phyloP scores from a whole-genome alignment of 2,888 invertebrate species.

The Chelonus formosanus region DNA sequence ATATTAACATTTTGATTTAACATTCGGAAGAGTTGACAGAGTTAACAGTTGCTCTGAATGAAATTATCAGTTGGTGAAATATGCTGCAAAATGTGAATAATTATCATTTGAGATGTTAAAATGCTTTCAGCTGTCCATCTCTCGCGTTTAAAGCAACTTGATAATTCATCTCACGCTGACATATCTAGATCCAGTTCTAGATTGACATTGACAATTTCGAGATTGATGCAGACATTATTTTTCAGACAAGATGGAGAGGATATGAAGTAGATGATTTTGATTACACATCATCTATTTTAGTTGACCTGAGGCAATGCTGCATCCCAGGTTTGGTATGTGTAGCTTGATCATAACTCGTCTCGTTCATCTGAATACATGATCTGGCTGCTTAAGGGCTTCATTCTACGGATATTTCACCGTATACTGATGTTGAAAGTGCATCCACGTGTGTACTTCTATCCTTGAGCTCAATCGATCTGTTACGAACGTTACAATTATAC shows the following conservation, averaged over 20 bases:
- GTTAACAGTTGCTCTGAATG: not conserved
- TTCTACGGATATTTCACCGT: slow-evolving; percentile 6
- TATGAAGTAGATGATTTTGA: slow-evolving; percentile 24
- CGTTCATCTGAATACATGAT: slow-evolving; percentile 24
- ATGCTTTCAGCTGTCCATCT: not conserved
- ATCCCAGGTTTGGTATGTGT: slow-evolving; percentile 21
- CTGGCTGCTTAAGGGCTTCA: slow-evolving; percentile 10
- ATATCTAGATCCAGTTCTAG: not conserved
- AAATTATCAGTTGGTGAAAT: slow-evolving; percentile 2
- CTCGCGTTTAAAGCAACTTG: not conserved
- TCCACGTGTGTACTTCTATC: not conserved
- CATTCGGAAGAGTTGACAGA: no score
- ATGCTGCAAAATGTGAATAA: not conserved
- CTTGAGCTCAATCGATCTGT: slow-evolving; percentile 17
- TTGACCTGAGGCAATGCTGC: slow-evolving; percentile 25
- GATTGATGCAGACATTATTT: slow-evolving; percentile 10
- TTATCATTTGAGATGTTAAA: not conserved
- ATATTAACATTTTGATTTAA: no score
- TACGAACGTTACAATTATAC: slow-evolving; percentile 17
- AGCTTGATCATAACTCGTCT: slow-evolving; percentile 13
- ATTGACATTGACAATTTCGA: slow-evolving; percentile 6
- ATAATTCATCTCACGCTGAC: not conserved
- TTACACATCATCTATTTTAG: slow-evolving; percentile 36
- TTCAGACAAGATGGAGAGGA: not conserved
- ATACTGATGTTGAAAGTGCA: slow-evolving; percentile 20